Evolutionary conservation across 2,797 vertebrate species (phyloP).

Genomic region (Crenichthys baileyi): DNA sequence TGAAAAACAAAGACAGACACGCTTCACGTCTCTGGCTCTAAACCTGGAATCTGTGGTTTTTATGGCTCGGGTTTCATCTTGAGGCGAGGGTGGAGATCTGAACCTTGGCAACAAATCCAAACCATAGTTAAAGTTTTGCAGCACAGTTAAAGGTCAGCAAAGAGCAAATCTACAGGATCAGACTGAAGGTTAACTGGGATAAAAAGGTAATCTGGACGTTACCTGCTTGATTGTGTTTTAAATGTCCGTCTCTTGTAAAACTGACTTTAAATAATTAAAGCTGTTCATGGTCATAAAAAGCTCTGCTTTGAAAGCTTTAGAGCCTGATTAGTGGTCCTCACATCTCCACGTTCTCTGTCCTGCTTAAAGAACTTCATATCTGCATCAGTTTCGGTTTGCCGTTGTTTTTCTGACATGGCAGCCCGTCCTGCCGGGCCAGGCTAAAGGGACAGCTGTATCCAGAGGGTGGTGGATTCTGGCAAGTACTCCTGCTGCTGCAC

Average conservation of each 20-base stretch:
- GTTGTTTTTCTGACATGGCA: not conserved
- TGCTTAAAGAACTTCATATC: not conserved
- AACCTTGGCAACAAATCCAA: slow-evolving; percentile 12
- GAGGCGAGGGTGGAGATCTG: slow-evolving; percentile 42
- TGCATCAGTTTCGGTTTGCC: not conserved
- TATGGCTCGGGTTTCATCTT: slow-evolving; percentile 27
- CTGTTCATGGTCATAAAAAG: not conserved
- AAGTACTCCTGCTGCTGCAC: slow-evolving; percentile 37
- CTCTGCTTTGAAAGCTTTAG: not conserved
- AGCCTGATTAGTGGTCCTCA: not conserved
- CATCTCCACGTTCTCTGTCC: not conserved
- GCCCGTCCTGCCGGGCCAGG: slow-evolving; percentile 4
- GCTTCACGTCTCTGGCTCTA: slow-evolving; percentile 4
- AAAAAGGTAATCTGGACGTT: slow-evolving; percentile 22
- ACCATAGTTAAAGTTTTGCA: not conserved
- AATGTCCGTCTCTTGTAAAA: not conserved
- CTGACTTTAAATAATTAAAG: not conserved
- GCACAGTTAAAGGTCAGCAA: not conserved
- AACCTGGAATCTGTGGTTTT: slow-evolving; percentile 49
- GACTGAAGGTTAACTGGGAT: not conserved
- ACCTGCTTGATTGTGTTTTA: no score
- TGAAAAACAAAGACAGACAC: not conserved
- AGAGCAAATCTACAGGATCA: not conserved
- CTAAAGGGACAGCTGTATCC: slow-evolving; percentile 15
- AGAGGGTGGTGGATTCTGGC: slow-evolving; percentile 26